Percentiles rank a stretch among this genome's conserved stretches.
These are phyloP conservation scores for Spodoptera frugiperda DNA, from an alignment of 1,140 invertebrate genomes.

Conservation along the genomic window DNA sequence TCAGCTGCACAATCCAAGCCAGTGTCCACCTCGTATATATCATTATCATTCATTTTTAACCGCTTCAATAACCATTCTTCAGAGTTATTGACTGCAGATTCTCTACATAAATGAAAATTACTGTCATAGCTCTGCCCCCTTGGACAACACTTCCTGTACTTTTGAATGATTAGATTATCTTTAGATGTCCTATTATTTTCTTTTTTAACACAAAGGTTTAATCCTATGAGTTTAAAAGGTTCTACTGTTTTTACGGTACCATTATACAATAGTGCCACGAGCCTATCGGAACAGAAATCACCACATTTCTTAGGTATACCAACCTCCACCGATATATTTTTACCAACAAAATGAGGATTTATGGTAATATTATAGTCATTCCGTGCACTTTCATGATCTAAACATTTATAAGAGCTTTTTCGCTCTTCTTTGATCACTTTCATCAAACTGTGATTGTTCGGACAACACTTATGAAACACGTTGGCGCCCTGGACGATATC, in stretches of 20 bases:
- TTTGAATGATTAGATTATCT: constrained; percentile 58
- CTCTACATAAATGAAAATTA: constrained; percentile 64
- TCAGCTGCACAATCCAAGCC: constrained; percentile 70
- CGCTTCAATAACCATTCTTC: constrained; percentile 57
- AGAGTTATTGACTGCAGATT: constrained; percentile 45
- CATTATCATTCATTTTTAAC: constrained; percentile 54
- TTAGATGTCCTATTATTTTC: constrained; percentile 49
- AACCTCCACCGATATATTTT: constrained; percentile 60
- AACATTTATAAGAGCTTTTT: constrained; percentile 67
- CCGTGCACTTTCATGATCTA: constrained; percentile 55
- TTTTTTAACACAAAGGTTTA: constrained; percentile 65
- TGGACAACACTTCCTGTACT: constrained; percentile 75
- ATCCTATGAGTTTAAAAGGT: constrained; percentile 71
- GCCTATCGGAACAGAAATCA: constrained; percentile 65
- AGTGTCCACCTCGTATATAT: constrained; percentile 69
- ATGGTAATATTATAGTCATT: constrained; percentile 60
- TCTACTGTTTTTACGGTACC: constrained; percentile 63
- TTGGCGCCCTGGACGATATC: constrained; percentile 48
- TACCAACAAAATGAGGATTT: constrained; percentile 64
- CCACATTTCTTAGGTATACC: constrained; percentile 68
- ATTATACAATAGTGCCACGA: constrained; percentile 67
- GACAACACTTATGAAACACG: constrained; percentile 76
- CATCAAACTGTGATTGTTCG: constrained; percentile 64
- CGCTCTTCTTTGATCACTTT: constrained; percentile 63
- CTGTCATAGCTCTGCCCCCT: constrained; percentile 66